Base-by-base conservation (phyloP, 2,797 vertebrate genomes). In the Peromyscus eremicus region DNA sequence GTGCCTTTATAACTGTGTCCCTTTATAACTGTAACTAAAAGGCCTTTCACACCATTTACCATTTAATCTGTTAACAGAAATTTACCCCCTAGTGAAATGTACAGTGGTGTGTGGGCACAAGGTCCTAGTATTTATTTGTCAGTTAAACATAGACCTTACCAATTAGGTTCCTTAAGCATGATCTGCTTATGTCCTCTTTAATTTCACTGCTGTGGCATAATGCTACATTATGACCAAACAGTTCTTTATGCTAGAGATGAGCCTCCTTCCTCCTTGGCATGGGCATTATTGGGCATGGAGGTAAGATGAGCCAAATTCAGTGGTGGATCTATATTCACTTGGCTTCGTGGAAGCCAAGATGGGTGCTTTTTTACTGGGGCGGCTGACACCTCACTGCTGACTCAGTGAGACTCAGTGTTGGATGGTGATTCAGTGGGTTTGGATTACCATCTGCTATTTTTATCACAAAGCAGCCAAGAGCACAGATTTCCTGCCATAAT, bases 401-500 rank as follows among this genome's bases (percentile, higher is more conserved):
- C 21, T 94, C 73, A 3, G 2, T 1, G 70, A 86, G 25, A 21
- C 49, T 64, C 21, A 2, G 29, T 40, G 88, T 85, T 37, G 76
- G 86, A 29, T 52, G 66, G 21, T 27, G 6, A 62, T 40, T 82
- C 55, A 66, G 68, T 17, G n/a, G 27, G 23, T 84, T 86, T 84
- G 57, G 83, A 86, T 92, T 49, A 60, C 60, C 80, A 70, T 75
- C 86, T 92, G 79, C 73, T 71, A 29, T 93, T 71, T 91, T 76
- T 40, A 81, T 91, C 76, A 55, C 89, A 55, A 40, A 60, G 49
- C 60, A 85, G 89, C 86, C 91, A 87, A 62, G 55, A 95, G 94
- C 93, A 79, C 85, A 97, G 94, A 87, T 86, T 96, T 97, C 84
- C 84, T 93, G 77, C 84, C 83, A 49, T 60, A 81, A 71, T 77